These are phyloP conservation scores for Sinosuthora webbiana DNA, from an alignment of 2,113 vertebrate species.

Conservation along the genomic window DNA sequence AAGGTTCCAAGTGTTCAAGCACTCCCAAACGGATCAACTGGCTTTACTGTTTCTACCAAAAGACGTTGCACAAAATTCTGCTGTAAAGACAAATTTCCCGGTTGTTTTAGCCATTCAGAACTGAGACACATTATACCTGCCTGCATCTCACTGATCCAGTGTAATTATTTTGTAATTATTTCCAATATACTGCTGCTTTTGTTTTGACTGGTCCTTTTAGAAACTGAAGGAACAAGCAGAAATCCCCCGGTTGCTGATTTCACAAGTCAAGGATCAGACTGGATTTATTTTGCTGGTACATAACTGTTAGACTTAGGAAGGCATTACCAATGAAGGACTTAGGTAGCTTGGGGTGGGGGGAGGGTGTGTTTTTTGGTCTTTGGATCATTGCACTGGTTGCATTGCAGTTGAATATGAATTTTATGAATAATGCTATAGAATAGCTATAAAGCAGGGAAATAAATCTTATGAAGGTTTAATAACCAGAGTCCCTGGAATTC, in stretches of 20 bases:
- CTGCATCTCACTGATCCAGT: slow-evolving; percentile 72
- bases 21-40: slow-evolving; percentile 54
- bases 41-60: slow-evolving; percentile 69
- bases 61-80: slow-evolving; percentile 56
- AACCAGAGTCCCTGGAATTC: slow-evolving; percentile 36
- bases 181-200: slow-evolving; percentile 77
- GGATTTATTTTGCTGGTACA: slow-evolving; percentile 73
- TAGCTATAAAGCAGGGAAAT: slow-evolving; percentile 45
- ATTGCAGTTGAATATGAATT: slow-evolving; percentile 57
- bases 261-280: slow-evolving; percentile 55
- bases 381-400: slow-evolving; percentile 56
- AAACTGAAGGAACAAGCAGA: slow-evolving; percentile 21
- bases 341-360: neutral
- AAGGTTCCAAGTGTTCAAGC: slow-evolving; percentile 54
- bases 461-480: slow-evolving; percentile 69
- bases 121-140: slow-evolving; percentile 61
- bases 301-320: slow-evolving; percentile 65
- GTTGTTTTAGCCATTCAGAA: slow-evolving; percentile 58
- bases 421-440: slow-evolving; percentile 58
- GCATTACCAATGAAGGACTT: slow-evolving; percentile 69
- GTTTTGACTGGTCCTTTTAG: slow-evolving; percentile 65
- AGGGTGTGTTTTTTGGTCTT: slow-evolving; percentile 1
- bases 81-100: slow-evolving; percentile 60
- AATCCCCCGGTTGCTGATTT: slow-evolving; percentile 41
- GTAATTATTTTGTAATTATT: slow-evolving; percentile 66